Evolutionary conservation across 2,113 vertebrate genomes (phyloP).

Genomic region (Euleptes europaea): DNA sequence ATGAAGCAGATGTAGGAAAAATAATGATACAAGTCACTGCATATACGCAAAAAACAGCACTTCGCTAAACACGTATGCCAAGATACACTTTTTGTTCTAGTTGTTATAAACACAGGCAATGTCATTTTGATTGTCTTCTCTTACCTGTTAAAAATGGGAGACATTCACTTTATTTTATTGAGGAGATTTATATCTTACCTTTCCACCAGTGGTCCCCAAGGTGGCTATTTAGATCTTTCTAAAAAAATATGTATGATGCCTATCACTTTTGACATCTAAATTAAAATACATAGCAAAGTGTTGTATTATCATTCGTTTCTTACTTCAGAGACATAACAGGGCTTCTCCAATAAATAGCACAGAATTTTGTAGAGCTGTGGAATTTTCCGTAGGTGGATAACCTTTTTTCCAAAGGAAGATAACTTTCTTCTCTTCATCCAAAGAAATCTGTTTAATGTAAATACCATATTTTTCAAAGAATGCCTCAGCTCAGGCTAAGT

Average conservation of each 20-base stretch:
- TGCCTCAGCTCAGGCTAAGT: background rate
- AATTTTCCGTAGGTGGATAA: background rate
- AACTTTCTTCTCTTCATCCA: background rate
- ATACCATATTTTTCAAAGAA: background rate
- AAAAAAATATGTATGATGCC: background rate
- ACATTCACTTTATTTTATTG: background rate
- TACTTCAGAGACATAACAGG: background rate
- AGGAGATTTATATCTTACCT: too few species aligned
- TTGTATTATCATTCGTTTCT: too few species aligned
- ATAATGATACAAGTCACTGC: too few species aligned
- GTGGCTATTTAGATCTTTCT: background rate
- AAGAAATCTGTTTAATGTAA: background rate
- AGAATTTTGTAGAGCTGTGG: background rate
- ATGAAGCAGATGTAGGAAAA: background rate
- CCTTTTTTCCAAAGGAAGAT: background rate
- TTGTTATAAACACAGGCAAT: background rate
- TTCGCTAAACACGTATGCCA: too few species aligned
- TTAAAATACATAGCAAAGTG: background rate
- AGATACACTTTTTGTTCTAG: too few species aligned
- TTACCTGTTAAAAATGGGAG: background rate
- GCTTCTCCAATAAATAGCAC: background rate
- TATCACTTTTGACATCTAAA: background rate
- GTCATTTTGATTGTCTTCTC: background rate
- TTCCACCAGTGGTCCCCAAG: too few species aligned
- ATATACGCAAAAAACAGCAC: background rate